Evolutionary conservation across 2,888 invertebrate species (phyloP), one percentile per base, ranked within the genome.

Genomic region (Phengaris arion): DNA sequence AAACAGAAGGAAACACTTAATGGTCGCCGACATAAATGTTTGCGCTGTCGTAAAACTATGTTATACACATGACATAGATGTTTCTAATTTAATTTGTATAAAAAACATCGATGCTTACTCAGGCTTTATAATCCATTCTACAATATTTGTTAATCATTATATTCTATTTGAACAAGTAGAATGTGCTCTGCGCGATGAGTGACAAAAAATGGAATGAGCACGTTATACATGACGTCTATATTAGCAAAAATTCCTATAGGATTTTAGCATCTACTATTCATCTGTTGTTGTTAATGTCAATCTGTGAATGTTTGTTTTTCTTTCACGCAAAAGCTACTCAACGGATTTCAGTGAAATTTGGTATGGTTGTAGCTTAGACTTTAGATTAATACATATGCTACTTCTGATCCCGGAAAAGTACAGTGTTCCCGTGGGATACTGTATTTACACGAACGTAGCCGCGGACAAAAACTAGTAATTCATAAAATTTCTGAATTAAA

Each of bases 1-100:
- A 35, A 54, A 72, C 78, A 79, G 79, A 79, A 79, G 74, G 76
- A 78, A 75, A 54, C 74, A 68, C 76, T 76, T 79, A 77, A 78
- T 76, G 68, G 76, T 77, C 70, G 48, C 22, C 76, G 69, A 77
- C 76, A 55, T 76, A 68, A 45, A 64, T 52, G 68, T 22, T 74
- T 57, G 52, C 48, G 54, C 72, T 75, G 52, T 12, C 35, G 74
- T n/a, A 68, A 75, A 52, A 64, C 22, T 15, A 72, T 64, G 35
- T 35, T 64, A 59, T 72, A 54, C 72, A 52, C 52, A 51, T 72
- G 22, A 54, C 70, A 51, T 8, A 72, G 72, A 13, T 54, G 7
- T 72, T 72, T 54, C 54, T 54, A 6, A 48, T 69, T 52, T 70
- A 51, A 51, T 72, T 72, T 72, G 48, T 6, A 22, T 15, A 12